Base-by-base conservation (phyloP, 2,888 invertebrate genomes). In the Thera obeliscata region DNA sequence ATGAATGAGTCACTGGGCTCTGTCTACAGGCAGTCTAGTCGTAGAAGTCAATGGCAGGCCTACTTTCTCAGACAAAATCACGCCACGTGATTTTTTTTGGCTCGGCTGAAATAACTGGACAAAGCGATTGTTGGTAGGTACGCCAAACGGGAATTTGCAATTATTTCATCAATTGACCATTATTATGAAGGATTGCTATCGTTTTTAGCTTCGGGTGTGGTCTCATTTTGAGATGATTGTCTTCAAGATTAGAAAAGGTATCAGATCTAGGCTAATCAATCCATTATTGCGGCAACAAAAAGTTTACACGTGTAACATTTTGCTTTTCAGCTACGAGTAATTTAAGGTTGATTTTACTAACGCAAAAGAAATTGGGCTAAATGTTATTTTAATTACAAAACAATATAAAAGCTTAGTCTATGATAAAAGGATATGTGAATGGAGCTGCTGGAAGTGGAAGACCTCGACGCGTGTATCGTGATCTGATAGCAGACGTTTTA, bases 1-100 rank as follows among this genome's bases (percentile, higher is more conserved):
- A 8, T 38, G 35, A 55, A 22, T 54, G 22, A 22, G 64, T 72
- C 70, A 52, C 70, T 68, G 61, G 74, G 64, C 71, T 56, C 76
- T 76, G 91, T 92, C 91, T 92, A 84, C 85, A 79, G 80, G 74
- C 85, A 81, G 93, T 93, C 93, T 93, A 90, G 91, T 86, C 89
- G 80, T 12, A 36, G 60, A 79, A 89, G 87, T 85, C 88, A 86
- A 83, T 83, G 88, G 79, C 89, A 88, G 86, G 84, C 87, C 90
- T 82, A 91, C 93, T 92, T 92, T 92, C 91, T 76, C 84, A 84
- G 81, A 76, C 83, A 74, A 78, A 81, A 78, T 81, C 79, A 77
- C 80, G 83, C 84, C 85, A 78, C 85, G 83, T 84, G 58, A 80
- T 83, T 84, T 87, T 87, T 89, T 89, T 90, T 69, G 75, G 52